A percentile compares a stretch with the other conserved stretches of the same genome.
Conservation (phyloP, 2,797 vertebrate species). For the Hydrolagus colliei region DNA sequence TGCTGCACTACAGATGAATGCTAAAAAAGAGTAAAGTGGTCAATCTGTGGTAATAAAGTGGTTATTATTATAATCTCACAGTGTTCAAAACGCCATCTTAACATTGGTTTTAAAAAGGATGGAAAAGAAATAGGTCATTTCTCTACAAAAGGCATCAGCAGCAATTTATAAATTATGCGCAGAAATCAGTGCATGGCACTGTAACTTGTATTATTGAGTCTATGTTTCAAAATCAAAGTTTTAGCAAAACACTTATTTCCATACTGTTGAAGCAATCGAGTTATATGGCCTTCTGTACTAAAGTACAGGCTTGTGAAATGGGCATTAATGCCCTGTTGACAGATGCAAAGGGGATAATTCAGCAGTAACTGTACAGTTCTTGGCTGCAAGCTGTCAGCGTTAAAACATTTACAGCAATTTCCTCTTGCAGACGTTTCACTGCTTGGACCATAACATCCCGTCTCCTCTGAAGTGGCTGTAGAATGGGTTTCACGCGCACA, state of each 20-base stretch:
- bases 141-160: too few species aligned
- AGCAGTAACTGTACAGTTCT: background rate
- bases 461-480: background rate
- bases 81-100: too few species aligned
- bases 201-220: background rate
- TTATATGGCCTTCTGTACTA: background rate
- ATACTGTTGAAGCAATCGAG: too few species aligned
- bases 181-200: background rate
- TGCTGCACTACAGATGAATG: too few species aligned
- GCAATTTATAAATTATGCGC: background rate
- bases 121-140: too few species aligned
- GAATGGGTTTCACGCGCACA: background rate
- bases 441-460: background rate
- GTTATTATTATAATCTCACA: too few species aligned
- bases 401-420: background rate
- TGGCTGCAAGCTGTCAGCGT: background rate
- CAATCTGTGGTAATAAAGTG: too few species aligned
- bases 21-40: too few species aligned
- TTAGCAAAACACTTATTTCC: background rate
- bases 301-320: background rate
- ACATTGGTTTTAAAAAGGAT: too few species aligned
- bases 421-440: background rate
- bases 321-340: background rate
- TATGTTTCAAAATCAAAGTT: background rate
- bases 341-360: background rate